These are phyloP conservation scores for Alethe castanea DNA, from an alignment of 2,113 vertebrate species.

Conservation along the genomic window DNA sequence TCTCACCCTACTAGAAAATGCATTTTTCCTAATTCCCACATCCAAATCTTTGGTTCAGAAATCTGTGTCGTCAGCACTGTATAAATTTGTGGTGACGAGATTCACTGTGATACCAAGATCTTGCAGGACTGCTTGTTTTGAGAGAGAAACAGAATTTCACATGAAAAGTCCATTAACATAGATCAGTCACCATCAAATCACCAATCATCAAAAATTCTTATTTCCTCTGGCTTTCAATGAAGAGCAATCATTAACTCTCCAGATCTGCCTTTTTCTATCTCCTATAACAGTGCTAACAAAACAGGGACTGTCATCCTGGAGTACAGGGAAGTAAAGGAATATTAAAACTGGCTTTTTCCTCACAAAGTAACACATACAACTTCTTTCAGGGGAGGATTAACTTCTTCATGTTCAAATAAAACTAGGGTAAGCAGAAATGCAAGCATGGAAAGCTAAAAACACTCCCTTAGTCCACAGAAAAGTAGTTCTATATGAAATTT, in stretches of 20 bases:
- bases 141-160: not conserved
- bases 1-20: not conserved
- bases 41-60: not conserved
- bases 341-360: not conserved
- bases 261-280: not conserved
- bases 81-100: not conserved
- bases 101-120: not conserved
- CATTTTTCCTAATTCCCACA: not conserved
- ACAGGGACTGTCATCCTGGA: not conserved
- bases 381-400: conserved; percentile 21
- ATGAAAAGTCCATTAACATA: not conserved
- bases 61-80: not conserved
- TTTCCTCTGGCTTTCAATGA: not conserved
- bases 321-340: not conserved
- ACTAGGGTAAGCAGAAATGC: conserved; percentile 1
- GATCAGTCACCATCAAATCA: not conserved
- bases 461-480: not conserved
- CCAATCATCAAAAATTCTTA: not conserved
- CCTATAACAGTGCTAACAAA: not conserved
- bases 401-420: conserved; percentile 23
- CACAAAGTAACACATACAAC: not conserved
- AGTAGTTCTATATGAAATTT: not conserved
- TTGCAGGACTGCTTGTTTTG: not conserved
- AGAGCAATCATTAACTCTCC: not conserved
- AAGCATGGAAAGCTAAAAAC: conserved; percentile 12